Evolutionary conservation across 2,888 invertebrate species (phyloP), one percentile per base, ranked within the genome.

Genomic region (Margaritifera margaritifera): DNA sequence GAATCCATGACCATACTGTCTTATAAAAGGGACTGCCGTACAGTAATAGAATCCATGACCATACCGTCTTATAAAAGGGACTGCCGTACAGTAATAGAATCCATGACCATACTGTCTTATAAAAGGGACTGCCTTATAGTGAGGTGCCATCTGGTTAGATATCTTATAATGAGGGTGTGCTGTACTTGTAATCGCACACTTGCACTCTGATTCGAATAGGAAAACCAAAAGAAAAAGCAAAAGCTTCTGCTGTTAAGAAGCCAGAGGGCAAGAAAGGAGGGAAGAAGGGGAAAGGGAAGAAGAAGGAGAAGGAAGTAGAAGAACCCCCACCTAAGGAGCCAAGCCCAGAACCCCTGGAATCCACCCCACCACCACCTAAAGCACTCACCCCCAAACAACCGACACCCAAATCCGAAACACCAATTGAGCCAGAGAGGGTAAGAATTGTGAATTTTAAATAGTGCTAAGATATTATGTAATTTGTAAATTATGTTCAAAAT

Each of bases 181-280:
- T 42, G 15, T 42, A 31, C 31, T 31, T 8, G 31, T 31, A 42
- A 42, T 42, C 15, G 15, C 42, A 42, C 8, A 31, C 0, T 31
- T 31, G 1, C 15, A 42, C 11, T 2, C 11, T 42, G 42, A 42
- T 42, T 42, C 11, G 15, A 42, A 42, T 54, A 83, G 83, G 80
- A 25, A 83, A 82, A 74, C 80, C 84, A 11, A 80, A 83, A 64
- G 78, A 74, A 6, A 81, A 80, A 66, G 68, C 74, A 8, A 77
- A 71, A 53, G 70, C 80, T 22, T 71, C 77, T 24, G 74, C 72
- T n/a, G 56, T 69, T 52, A 72, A 75, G 66, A 77, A 78, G 52
- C 74, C 75, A 25, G 74, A 68, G 25, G 59, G 5, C 24, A 68
- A 68, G 62, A 69, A 58, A 53, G 68, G 64, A 20, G 54, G n/a